Conservation (phyloP, 2,797 vertebrate genomes). For the Protosalanx chinensis region DNA sequence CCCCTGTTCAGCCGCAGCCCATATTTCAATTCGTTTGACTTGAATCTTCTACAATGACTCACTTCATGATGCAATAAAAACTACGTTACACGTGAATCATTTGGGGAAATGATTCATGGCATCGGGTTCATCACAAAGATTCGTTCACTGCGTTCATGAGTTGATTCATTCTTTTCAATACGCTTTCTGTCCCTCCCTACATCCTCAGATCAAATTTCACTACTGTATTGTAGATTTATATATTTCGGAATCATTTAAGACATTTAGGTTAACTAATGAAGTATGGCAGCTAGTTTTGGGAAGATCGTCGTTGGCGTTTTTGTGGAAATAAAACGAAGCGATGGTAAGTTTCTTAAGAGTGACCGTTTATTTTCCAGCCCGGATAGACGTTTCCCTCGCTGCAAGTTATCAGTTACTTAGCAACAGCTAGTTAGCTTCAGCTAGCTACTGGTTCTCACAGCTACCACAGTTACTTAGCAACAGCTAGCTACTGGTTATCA, state of each 20-base stretch:
- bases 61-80: not conserved
- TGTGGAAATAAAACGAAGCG: conserved; percentile 95
- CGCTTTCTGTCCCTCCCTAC: not conserved
- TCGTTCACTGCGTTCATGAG: not conserved
- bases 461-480: conserved; percentile 29
- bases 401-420: conserved; percentile 66
- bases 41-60: not conserved
- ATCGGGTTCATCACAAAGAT: not conserved
- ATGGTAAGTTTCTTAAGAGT: conserved; percentile 80
- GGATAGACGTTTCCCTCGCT: conserved; percentile 24
- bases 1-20: not conserved
- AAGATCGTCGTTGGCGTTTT: conserved; percentile 92
- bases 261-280: conserved; percentile 62
- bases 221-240: not conserved
- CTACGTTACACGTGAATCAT: not conserved
- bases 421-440: conserved; percentile 58
- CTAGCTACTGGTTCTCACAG: conserved; percentile 11
- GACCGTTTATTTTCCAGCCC: not conserved
- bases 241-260: not conserved
- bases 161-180: not conserved
- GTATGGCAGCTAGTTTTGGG: conserved; percentile 89
- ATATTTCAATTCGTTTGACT: not conserved
- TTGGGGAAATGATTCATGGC: not conserved
- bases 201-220: not conserved
- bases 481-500: conserved; percentile 31